Evolutionary conservation across 64 coral and sea anemone genomes (phyloP), one percentile per base, ranked within the genome.

Genomic region (Actinia tenebrosa): DNA sequence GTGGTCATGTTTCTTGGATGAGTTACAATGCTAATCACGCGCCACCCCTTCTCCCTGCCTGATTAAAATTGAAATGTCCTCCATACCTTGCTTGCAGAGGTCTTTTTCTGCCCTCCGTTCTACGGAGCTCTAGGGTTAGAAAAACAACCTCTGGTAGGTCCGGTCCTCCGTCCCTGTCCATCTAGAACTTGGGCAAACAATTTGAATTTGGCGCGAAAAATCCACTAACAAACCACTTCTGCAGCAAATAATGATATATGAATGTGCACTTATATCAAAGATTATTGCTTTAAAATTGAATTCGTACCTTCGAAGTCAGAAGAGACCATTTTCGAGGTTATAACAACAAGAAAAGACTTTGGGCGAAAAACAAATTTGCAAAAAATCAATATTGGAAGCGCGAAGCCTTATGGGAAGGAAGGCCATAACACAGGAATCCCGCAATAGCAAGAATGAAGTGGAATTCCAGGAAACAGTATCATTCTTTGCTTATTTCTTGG

Each of bases 191-290:
- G 30, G 30, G 6, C 63, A 22, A n/a, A 23, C 63, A 23, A n/a
- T 66, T 66, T 66, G n/a, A 66, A 66, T 66, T 66, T 66, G 63
- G 63, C 63, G 63, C 63, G 63, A 20, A 66, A 66, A n/a, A 23
- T 66, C 63, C 22, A 23, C 7, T 23, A n/a, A 8, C 63, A 66
- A 66, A 66, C 63, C n/a, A 23, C 63, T 58, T 66, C 63, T 23
- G 63, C 63, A 10, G 63, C 10, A 23, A 8, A 66, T 66, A 7
- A 23, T 7, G 9, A 66, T 5, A 66, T n/a, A 23, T 66, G 4
- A 22, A 18, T 25, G n/a, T 9, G n/a, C 7, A 20, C 23, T 66
- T 20, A 23, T 9, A 23, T 9, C n/a, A 66, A 66, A 66, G 4
- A 66, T 23, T 7, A 14, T 1, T 4, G 15, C 47, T 16, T 19